phyloP scores from a whole-genome alignment of 2,888 invertebrate species.

The Ectemnius continuus region DNA sequence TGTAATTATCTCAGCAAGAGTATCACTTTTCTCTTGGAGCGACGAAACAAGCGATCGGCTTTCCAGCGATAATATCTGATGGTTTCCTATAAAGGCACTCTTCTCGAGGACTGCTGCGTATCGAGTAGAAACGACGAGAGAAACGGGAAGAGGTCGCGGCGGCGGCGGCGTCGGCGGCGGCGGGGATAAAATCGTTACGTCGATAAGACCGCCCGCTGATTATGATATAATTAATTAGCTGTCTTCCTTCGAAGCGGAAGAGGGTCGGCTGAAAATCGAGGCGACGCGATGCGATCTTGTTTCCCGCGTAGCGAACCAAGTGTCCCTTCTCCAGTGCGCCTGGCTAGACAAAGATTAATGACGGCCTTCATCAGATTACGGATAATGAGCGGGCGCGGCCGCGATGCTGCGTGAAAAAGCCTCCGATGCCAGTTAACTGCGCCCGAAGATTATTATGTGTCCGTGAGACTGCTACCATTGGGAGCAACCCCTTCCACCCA shows the following conservation, averaged over 20 bases:
- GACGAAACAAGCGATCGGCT: not conserved
- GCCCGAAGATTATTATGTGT: conserved; percentile 44
- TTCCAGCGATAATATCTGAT: too few relatives aligned
- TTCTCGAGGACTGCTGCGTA: not conserved
- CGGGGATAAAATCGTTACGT: conserved; percentile 1
- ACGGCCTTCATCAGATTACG: conserved; percentile 54
- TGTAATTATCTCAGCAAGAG: not conserved
- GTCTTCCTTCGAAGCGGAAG: too few relatives aligned
- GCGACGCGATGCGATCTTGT: conserved; percentile 23
- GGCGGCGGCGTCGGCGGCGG: too few relatives aligned
- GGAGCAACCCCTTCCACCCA: not conserved
- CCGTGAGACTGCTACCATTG: conserved; percentile 26
- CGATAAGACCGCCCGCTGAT: conserved; percentile 25
- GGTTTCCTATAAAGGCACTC: too few relatives aligned
- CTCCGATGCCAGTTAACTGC: conserved; percentile 20
- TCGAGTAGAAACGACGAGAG: not conserved
- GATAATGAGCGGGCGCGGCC: conserved; percentile 50
- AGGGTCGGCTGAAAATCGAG: conserved; percentile 26
- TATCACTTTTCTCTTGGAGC: not conserved
- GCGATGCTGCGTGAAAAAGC: conserved; percentile 29
- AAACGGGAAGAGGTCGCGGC: not conserved
- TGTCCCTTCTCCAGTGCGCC: conserved; percentile 16
- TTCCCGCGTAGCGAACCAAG: conserved; percentile 19
- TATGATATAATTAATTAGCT: conserved; percentile 49
- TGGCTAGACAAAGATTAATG: conserved; percentile 56